Evolutionary conservation across 30 jellyfish, hydroid and myxozoan species (phyloP).

Genomic region (Euphysa ruthae): DNA sequence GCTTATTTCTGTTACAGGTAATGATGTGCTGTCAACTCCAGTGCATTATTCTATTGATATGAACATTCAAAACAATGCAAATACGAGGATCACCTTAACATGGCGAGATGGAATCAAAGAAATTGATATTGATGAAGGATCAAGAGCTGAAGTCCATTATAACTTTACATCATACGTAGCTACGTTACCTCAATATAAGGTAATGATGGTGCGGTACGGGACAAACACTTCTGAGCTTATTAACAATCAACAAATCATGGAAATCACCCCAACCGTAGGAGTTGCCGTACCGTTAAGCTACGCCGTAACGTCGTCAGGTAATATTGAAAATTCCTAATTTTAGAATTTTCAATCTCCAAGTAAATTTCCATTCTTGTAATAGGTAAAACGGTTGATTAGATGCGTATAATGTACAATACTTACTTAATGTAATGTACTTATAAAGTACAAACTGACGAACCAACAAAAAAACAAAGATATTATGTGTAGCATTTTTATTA

Average conservation of each 20-base stretch:
- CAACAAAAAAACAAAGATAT: too few species aligned
- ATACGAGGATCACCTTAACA: conserved; percentile 63
- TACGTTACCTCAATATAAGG: conserved; percentile 53
- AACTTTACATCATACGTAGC: conserved; percentile 50
- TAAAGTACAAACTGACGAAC: too few species aligned
- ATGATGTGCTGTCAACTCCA: conserved; percentile 48
- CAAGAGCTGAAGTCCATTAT: conserved; percentile 45
- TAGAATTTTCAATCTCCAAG: too few species aligned
- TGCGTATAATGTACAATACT: too few species aligned
- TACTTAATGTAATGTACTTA: too few species aligned
- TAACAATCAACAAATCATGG: conserved; percentile 39
- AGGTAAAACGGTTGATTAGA: too few species aligned
- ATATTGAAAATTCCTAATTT: not conserved
- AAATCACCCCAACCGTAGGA: conserved; percentile 35
- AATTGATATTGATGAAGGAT: conserved; percentile 74
- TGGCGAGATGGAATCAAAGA: conserved; percentile 97
- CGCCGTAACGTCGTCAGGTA: conserved; percentile 82
- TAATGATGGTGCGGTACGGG: conserved; percentile 75
- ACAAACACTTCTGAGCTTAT: conserved; percentile 67
- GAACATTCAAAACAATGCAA: conserved; percentile 76
- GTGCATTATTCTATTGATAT: conserved; percentile 30
- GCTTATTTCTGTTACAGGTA: conserved; percentile 3
- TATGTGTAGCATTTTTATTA: too few species aligned
- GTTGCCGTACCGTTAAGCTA: conserved; percentile 16
- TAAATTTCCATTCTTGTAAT: too few species aligned